Conservation (phyloP, 2,888 invertebrate species). For the Shargacucullia verbasci region DNA sequence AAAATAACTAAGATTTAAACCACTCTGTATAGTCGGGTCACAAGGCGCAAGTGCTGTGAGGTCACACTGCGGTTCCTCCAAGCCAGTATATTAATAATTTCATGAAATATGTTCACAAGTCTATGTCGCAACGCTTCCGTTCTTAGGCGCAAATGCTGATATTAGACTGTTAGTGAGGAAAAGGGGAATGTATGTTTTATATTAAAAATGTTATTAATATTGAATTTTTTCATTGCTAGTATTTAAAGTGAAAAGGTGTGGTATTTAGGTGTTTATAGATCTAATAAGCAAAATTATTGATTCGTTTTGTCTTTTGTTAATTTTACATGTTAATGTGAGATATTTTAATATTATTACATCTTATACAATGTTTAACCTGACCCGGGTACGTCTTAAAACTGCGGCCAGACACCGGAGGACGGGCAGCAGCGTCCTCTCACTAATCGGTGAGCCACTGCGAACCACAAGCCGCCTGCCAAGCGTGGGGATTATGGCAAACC, state of each 20-base stretch:
- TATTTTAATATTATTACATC: too few species aligned
- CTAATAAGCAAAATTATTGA: too few species aligned
- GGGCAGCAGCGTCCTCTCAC: too few species aligned
- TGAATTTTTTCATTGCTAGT: not conserved
- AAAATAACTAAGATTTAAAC: not conserved
- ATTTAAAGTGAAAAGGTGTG: not conserved
- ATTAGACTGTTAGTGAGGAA: not conserved
- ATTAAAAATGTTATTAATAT: constrained; percentile 4
- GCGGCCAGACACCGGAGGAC: too few species aligned
- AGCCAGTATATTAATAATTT: constrained; percentile 60
- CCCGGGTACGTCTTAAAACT: too few species aligned
- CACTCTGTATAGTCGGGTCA: constrained; percentile 22
- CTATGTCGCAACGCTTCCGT: constrained; percentile 11
- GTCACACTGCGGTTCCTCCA: constrained; percentile 43
- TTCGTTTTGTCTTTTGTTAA: too few species aligned
- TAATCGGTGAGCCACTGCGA: too few species aligned
- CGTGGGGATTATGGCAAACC: too few species aligned
- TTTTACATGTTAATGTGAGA: too few species aligned
- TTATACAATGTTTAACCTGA: too few species aligned
- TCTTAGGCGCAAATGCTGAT: constrained; percentile 10
- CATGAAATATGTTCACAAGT: constrained; percentile 47
- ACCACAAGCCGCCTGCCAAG: too few species aligned
- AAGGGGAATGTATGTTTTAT: constrained; percentile 1
- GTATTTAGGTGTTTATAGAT: too few species aligned
- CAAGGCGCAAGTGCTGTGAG: constrained; percentile 49